These are phyloP conservation scores for Toxotes lorentzi DNA, from an alignment of 2,797 vertebrate genomes.

Conservation along the genomic window DNA sequence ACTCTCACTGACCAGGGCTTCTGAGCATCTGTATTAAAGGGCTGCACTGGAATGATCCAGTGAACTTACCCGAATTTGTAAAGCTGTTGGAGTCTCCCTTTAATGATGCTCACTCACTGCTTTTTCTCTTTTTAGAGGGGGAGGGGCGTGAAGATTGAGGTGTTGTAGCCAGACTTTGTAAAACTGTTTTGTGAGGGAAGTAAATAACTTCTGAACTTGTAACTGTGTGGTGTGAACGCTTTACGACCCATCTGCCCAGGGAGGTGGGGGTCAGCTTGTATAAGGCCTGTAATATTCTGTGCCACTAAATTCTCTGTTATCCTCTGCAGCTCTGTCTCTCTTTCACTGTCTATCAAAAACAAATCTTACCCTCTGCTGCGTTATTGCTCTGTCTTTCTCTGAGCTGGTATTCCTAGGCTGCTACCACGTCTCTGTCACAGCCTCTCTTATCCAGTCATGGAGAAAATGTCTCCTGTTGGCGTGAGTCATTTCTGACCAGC, in stretches of 20 bases:
- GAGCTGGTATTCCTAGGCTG: constrained; percentile 26
- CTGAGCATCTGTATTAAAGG: no score
- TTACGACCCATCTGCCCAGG: constrained; percentile 54
- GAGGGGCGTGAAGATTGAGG: constrained; percentile 20
- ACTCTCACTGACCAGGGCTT: no score
- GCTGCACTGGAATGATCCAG: neutral
- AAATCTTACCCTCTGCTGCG: constrained; percentile 42
- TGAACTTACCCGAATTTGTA: neutral
- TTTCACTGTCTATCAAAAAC: constrained; percentile 56
- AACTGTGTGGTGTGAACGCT: constrained; percentile 43
- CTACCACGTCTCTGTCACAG: constrained; percentile 43
- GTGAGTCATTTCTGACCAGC: constrained; percentile 41
- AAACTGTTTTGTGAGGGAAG: constrained; percentile 40
- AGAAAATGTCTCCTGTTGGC: constrained; percentile 18
- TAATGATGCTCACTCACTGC: no score
- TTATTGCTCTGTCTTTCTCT: constrained; percentile 50
- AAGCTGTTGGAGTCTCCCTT: no score
- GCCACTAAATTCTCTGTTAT: constrained; percentile 48
- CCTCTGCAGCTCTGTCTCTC: constrained; percentile 39
- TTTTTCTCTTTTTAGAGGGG: neutral
- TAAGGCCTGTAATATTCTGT: constrained; percentile 44
- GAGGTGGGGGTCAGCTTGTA: constrained; percentile 37
- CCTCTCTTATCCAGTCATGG: constrained; percentile 2
- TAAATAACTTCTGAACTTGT: constrained; percentile 64
- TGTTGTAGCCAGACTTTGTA: constrained; percentile 29